These are phyloP conservation scores for Macrosoma leucophasiata DNA, from an alignment of 2,888 invertebrate genomes.

Conservation along the genomic window DNA sequence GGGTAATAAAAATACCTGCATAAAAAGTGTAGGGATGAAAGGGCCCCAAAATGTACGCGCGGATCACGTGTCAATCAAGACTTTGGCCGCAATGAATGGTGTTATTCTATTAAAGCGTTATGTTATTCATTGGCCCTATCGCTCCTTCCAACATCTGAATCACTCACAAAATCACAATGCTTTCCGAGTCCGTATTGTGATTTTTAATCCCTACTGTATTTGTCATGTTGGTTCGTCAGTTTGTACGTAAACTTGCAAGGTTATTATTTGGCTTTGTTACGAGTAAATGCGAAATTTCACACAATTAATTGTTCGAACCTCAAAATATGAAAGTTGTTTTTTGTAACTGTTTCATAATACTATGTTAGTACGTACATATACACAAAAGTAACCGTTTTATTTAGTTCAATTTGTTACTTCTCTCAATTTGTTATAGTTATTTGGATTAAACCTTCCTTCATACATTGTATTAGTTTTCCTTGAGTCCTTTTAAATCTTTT, in stretches of 20 bases:
- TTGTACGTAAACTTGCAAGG: constrained; percentile 11
- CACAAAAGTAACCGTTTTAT: too few species aligned
- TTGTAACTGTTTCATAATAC: too few species aligned
- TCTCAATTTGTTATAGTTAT: too few species aligned
- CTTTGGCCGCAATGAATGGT: constrained; percentile 52
- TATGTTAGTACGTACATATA: too few species aligned
- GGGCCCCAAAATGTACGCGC: constrained; percentile 47
- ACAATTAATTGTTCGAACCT: too few species aligned
- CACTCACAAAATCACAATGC: constrained; percentile 26
- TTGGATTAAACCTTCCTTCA: too few species aligned
- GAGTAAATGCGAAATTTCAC: too few species aligned
- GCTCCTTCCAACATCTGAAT: constrained; percentile 46
- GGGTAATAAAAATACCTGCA: constrained; percentile 56
- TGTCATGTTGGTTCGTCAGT: constrained; percentile 4
- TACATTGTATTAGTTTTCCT: too few species aligned
- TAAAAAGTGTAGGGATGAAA: constrained; percentile 51
- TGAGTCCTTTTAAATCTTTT: too few species aligned
- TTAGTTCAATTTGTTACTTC: too few species aligned
- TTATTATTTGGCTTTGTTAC: too few species aligned
- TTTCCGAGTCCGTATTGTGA: constrained; percentile 36
- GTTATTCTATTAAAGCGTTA: constrained; percentile 62
- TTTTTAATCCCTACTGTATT: constrained; percentile 38
- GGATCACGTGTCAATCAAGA: constrained; percentile 71
- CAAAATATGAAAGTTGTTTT: too few species aligned
- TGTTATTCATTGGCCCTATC: constrained; percentile 70